Percentiles rank a stretch among this genome's conserved stretches.
These are phyloP conservation scores for Equus quagga DNA, from an alignment of 2,113 vertebrate genomes.

Conservation along the genomic window DNA sequence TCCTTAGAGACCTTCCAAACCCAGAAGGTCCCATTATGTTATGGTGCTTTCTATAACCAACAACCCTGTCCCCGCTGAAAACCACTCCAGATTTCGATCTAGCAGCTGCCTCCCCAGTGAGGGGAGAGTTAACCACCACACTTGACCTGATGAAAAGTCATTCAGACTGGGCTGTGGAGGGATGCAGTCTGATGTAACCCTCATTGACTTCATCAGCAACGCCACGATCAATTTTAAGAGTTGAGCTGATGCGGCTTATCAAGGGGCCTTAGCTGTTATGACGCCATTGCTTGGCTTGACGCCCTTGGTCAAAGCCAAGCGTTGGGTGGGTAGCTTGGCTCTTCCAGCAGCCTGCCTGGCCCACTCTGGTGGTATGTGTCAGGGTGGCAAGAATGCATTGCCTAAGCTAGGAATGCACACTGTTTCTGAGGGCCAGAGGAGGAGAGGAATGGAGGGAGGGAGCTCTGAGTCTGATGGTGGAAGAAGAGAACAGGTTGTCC, in stretches of 20 bases:
- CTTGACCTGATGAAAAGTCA: conserved; percentile 49
- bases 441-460: neutral
- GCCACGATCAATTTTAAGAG: conserved; percentile 52
- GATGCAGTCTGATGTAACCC: conserved; percentile 56
- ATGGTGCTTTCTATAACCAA: neutral
- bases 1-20: neutral
- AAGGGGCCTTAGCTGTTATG: conserved; percentile 71
- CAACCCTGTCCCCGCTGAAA: neutral
- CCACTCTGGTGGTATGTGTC: conserved; percentile 69
- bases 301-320: conserved; percentile 56
- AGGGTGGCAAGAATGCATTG: conserved; percentile 79
- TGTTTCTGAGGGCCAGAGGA: conserved; percentile 53
- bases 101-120: neutral
- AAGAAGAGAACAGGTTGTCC: conserved; percentile 76
- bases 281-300: conserved; percentile 65
- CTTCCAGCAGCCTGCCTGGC: conserved; percentile 59
- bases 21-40: neutral
- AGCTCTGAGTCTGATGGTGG: conserved; percentile 37
- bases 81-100: neutral
- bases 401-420: conserved; percentile 73
- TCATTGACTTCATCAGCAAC: conserved; percentile 37
- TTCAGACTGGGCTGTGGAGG: conserved; percentile 36
- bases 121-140: neutral
- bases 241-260: conserved; percentile 69
- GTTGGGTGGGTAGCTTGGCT: conserved; percentile 76